Evolutionary conservation across 2,113 vertebrate species (phyloP).

Genomic region (Circaetus cinerascens): DNA sequence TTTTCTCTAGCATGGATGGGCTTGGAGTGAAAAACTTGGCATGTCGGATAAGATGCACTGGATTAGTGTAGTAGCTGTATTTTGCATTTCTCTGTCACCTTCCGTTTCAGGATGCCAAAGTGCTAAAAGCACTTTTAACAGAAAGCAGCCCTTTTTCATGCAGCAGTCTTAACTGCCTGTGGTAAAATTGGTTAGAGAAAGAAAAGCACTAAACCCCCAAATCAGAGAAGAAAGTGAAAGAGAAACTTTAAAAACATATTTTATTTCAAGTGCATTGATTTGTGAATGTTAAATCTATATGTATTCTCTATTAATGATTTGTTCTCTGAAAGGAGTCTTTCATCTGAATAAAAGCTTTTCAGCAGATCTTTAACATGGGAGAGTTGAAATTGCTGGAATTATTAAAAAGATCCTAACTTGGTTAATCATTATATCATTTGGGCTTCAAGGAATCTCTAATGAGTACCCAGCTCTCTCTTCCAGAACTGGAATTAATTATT

Average conservation of each 20-base stretch:
- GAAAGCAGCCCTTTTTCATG: background rate
- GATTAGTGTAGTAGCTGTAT: background rate
- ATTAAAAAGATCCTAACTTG: background rate
- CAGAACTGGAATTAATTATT: constrained; percentile 36
- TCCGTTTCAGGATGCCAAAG: background rate
- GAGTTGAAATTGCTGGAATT: background rate
- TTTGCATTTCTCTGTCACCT: background rate
- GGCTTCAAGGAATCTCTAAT: constrained; percentile 15
- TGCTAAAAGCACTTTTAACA: background rate
- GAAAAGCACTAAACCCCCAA: background rate
- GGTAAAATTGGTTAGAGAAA: background rate
- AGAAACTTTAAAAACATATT: background rate
- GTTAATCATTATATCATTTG: constrained; percentile 26
- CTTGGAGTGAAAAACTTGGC: background rate
- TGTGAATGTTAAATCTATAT: background rate
- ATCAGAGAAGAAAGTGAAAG: background rate
- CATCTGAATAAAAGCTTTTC: background rate
- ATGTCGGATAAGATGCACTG: background rate
- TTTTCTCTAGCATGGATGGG: background rate
- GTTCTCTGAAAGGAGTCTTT: background rate
- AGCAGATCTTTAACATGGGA: background rate
- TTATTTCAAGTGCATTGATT: constrained; percentile 11
- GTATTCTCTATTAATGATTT: background rate
- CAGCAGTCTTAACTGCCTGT: background rate
- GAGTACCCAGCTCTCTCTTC: background rate